These are phyloP conservation scores for Tetropium fuscum DNA, from an alignment of 2,888 invertebrate genomes.

Conservation along the genomic window DNA sequence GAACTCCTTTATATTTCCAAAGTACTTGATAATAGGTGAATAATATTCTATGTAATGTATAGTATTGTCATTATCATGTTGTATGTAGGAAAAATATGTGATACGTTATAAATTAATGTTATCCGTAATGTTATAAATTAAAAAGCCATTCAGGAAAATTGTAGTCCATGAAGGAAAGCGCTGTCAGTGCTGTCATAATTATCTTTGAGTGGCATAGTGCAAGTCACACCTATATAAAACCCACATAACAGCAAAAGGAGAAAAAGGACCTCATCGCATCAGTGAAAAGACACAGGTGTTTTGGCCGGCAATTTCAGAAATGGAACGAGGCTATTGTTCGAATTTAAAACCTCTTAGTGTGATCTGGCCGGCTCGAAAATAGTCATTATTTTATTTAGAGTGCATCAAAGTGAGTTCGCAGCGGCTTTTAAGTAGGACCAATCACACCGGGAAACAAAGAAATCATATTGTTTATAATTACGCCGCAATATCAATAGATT, in stretches of 20 bases:
- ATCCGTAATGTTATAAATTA: no score
- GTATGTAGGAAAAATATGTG: no score
- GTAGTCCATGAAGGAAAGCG: neutral
- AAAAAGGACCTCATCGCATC: constrained; percentile 9
- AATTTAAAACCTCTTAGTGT: constrained; percentile 59
- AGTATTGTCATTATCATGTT: no score
- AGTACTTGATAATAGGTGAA: no score
- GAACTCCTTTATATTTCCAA: no score
- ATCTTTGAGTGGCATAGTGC: constrained; percentile 3
- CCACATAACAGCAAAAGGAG: constrained; percentile 2
- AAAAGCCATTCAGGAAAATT: neutral
- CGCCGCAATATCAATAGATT: constrained; percentile 17
- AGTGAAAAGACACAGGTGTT: constrained; percentile 52
- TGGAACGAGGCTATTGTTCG: constrained; percentile 61
- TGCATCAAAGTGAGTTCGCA: constrained; percentile 39
- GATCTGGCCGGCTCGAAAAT: constrained; percentile 54
- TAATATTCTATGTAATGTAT: no score
- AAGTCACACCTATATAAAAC: constrained; percentile 14
- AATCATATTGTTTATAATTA: constrained; percentile 42
- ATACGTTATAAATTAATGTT: no score
- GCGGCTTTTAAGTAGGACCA: constrained; percentile 41
- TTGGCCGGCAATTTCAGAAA: constrained; percentile 59
- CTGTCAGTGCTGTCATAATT: constrained; percentile 5
- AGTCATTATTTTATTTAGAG: constrained; percentile 57
- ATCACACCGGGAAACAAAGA: constrained; percentile 35